Evolutionary conservation across 2,888 invertebrate genomes (phyloP).

Genomic region (Yponomeuta sedellus): DNA sequence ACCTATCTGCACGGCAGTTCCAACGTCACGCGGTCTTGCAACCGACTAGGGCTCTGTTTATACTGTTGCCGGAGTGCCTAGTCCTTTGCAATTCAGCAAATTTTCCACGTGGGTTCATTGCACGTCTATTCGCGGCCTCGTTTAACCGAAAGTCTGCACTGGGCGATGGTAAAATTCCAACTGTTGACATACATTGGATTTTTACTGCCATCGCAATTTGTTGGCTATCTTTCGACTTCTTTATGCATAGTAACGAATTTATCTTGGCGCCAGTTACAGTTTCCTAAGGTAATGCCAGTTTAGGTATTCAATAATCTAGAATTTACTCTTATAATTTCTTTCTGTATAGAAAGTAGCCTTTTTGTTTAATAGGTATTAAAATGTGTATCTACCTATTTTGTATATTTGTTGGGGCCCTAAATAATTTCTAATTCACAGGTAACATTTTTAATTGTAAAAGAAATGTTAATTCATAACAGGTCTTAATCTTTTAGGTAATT

Average conservation of each 20-base stretch:
- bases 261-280: slow-evolving; percentile 1
- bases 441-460: not conserved
- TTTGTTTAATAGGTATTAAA: not conserved
- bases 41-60: slow-evolving; percentile 55
- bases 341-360: not conserved
- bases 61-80: slow-evolving; percentile 40
- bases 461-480: not conserved
- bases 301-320: not conserved
- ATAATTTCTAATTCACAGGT: too few relatives aligned
- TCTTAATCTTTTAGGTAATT: not conserved
- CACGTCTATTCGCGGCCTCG: slow-evolving; percentile 39
- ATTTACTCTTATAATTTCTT: not conserved
- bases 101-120: slow-evolving; percentile 37
- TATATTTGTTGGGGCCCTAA: too few relatives aligned
- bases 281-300: not conserved
- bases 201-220: slow-evolving; percentile 69
- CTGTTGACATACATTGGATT: slow-evolving; percentile 66
- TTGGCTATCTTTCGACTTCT: slow-evolving; percentile 57
- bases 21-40: slow-evolving; percentile 39
- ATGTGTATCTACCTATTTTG: not conserved
- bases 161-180: slow-evolving; percentile 70
- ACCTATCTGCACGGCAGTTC: not conserved
- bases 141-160: slow-evolving; percentile 51
- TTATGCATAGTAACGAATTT: slow-evolving; percentile 1
- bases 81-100: slow-evolving; percentile 50